Base-by-base conservation (phyloP, 2,888 invertebrate genomes). In the Bimastos eiseni region DNA sequence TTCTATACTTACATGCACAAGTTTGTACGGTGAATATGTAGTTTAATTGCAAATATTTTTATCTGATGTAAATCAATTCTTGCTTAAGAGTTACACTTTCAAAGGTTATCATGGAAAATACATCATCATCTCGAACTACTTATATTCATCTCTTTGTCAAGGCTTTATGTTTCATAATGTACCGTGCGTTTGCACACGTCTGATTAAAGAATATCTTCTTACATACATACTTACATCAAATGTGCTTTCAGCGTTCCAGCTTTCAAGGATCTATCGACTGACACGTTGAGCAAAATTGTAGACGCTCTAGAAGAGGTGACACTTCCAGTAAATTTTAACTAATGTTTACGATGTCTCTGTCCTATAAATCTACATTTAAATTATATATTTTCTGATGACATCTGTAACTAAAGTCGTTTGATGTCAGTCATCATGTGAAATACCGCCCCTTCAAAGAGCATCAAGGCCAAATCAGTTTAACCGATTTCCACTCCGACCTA, bases 231-330 rank as follows among this genome's bases (percentile, higher is more conserved):
- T n/a, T n/a, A 70, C 70, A 70, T n/a, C 70, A 13, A 11, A 70
- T 70, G 30, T n/a, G n/a, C n/a, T 86, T 90, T n/a, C 90, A 98
- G 98, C 95, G 98, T 99, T 93, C 99, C 99, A 92, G 98, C 98
- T 93, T 99, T 99, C 97, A 98, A 98, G 95, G 97, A 98, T 95
- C 96, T 99, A 91, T 97, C 98, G 89, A 98, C 98, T 95, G 99
- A 99, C 95, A 98, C 98, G 36, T 96, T 99, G 90, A 98, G 98
- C 95, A 98, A 98, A 96, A 97, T 99, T 93, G 98, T 98, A 13
- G 99, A 99, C 95, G 97, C 98, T 83, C 96, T 99, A 94, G 99
- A 99, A 95, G 99, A 99, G 96, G 96, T 96, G 94, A 94, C 93
- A 15, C 30, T 17, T 8, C 33, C 21, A 49, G 21, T 49, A n/a